A percentile compares a stretch with the other conserved stretches of the same genome.
These are phyloP conservation scores for Caenorhabditis wallacei DNA, from an alignment of 2,888 invertebrate species.

Conservation along the genomic window DNA sequence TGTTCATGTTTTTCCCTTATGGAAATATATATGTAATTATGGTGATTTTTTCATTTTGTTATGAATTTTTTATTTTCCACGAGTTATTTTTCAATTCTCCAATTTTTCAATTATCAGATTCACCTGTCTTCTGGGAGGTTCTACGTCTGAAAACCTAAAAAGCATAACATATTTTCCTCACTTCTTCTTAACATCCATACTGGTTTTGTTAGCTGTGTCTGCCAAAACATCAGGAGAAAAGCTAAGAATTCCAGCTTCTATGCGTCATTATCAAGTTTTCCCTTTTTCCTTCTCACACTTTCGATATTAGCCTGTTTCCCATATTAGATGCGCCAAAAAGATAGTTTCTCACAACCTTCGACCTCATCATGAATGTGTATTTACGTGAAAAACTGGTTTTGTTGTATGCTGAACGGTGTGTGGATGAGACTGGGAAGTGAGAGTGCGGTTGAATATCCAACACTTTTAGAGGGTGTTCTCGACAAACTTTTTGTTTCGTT, in stretches of 20 bases:
- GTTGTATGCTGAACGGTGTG: conserved; percentile 38
- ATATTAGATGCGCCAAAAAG: conserved; percentile 52
- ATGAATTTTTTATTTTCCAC: not conserved
- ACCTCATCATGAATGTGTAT: conserved; percentile 56
- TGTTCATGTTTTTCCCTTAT: not conserved
- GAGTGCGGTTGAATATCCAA: conserved; percentile 46
- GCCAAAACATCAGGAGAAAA: conserved; percentile 32
- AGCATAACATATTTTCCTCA: not conserved
- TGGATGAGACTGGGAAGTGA: conserved; percentile 26
- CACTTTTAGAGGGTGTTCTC: conserved; percentile 45
- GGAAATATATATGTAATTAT: not conserved
- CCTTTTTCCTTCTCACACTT: conserved; percentile 19
- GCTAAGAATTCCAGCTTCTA: conserved; percentile 48
- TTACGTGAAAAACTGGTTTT: conserved; percentile 53
- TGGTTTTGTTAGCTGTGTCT: conserved; percentile 5
- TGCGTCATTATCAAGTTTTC: conserved; percentile 61
- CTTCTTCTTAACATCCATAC: conserved; percentile 20
- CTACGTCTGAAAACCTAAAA: conserved; percentile 4
- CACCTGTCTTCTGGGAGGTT: conserved; percentile 42
- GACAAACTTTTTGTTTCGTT: conserved; percentile 19
- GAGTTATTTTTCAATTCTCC: not conserved
- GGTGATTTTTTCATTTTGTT: not conserved
- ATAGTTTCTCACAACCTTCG: conserved; percentile 54
- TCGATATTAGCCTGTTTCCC: conserved; percentile 29
- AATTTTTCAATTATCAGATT: conserved; percentile 14